A percentile compares a stretch with the other conserved stretches of the same genome.
These are phyloP conservation scores for Drosophila sechellia DNA, from an alignment of 1,140 invertebrate genomes.

Conservation along the genomic window DNA sequence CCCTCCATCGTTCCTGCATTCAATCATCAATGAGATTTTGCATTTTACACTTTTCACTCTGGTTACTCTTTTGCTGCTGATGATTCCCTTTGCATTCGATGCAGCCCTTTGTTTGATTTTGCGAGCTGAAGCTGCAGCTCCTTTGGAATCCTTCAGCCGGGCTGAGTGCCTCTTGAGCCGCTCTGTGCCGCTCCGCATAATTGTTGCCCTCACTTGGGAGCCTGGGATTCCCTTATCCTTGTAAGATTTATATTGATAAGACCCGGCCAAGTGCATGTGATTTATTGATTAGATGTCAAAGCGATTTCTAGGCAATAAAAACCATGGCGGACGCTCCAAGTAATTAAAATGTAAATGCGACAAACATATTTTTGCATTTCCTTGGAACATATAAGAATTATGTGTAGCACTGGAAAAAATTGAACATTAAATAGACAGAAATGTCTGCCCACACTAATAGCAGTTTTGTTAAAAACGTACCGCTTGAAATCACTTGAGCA, in stretches of 20 bases:
- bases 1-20: constrained; percentile 44
- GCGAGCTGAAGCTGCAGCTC: constrained; percentile 44
- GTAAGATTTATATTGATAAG: constrained; percentile 57
- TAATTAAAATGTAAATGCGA: constrained; percentile 69
- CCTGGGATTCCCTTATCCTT: background rate
- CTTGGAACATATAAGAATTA: background rate
- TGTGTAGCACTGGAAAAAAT: background rate
- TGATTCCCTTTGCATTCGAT: constrained; percentile 43
- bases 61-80: constrained; percentile 50
- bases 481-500: no score
- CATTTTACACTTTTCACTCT: constrained; percentile 80
- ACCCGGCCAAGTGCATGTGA: constrained; percentile 50
- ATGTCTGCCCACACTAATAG: no score
- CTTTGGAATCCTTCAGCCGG: constrained; percentile 25
- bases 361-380: constrained; percentile 9
- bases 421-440: no score
- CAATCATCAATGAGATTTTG: constrained; percentile 80
- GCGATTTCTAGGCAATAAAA: constrained; percentile 37
- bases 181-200: constrained; percentile 49
- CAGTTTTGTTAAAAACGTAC: no score
- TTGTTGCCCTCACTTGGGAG: constrained; percentile 59
- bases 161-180: constrained; percentile 41
- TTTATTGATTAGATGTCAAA: constrained; percentile 78
- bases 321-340: constrained; percentile 28
- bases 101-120: constrained; percentile 56